phyloP scores from a whole-genome alignment of 2,888 invertebrate genomes.

The Parnassius glacialis region DNA sequence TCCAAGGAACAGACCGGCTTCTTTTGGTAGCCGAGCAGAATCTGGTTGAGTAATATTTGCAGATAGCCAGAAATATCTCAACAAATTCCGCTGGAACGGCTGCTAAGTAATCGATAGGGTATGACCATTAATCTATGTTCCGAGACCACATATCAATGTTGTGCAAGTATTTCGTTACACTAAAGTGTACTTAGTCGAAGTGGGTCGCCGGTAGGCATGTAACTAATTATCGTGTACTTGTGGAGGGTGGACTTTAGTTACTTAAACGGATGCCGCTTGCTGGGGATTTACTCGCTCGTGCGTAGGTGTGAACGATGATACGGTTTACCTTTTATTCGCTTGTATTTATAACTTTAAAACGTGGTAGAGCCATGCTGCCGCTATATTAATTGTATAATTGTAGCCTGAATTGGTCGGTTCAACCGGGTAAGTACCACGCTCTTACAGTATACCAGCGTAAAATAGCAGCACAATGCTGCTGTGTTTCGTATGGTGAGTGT shows the following conservation, averaged over 20 bases:
- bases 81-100: conserved; percentile 1
- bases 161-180: conserved; percentile 20
- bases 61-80: conserved; percentile 3
- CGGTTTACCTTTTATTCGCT: not conserved
- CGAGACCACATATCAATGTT: conserved; percentile 15
- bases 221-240: conserved; percentile 21
- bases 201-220: conserved; percentile 15
- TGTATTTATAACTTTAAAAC: too few relatives aligned
- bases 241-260: conserved; percentile 12
- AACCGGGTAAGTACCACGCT: too few relatives aligned
- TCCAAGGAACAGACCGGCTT: not conserved
- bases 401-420: too few relatives aligned
- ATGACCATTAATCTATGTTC: conserved; percentile 5
- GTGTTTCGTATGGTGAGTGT: too few relatives aligned
- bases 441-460: too few relatives aligned
- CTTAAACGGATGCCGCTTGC: conserved; percentile 9
- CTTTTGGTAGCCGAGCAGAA: not conserved
- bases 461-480: too few relatives aligned
- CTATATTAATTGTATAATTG: too few relatives aligned
- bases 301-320: conserved; percentile 1
- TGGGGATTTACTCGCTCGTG: not conserved
- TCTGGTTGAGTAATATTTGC: not conserved
- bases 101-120: conserved; percentile 7
- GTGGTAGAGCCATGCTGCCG: too few relatives aligned
- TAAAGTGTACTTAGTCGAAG: conserved; percentile 18